These are phyloP conservation scores for Anagrus nilaparvatae DNA, from an alignment of 1,140 invertebrate genomes.

Conservation along the genomic window DNA sequence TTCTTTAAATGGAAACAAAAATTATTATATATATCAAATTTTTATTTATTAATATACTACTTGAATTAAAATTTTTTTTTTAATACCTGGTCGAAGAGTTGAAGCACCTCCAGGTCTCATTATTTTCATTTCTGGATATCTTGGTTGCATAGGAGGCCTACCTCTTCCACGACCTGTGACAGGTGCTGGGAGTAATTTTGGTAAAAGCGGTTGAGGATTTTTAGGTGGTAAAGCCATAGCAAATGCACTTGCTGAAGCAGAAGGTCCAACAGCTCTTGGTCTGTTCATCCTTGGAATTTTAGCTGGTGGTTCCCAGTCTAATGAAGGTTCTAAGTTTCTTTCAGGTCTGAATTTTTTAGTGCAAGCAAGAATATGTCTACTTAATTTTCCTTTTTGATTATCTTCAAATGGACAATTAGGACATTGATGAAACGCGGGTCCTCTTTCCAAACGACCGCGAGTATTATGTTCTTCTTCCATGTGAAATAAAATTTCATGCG, in stretches of 20 bases:
- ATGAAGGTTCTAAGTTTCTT: conserved; percentile 68
- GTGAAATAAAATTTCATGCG: conserved; percentile 82
- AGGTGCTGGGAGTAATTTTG: conserved; percentile 41
- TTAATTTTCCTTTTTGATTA: conserved; percentile 87
- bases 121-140: conserved; percentile 35
- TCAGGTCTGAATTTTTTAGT: conserved; percentile 83
- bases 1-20: conserved; percentile 22
- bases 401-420: conserved; percentile 91
- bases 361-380: conserved; percentile 79
- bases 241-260: conserved; percentile 33
- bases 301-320: conserved; percentile 85
- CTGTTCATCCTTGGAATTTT: conserved; percentile 69
- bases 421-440: conserved; percentile 82
- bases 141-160: conserved; percentile 38
- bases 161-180: conserved; percentile 35
- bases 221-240: conserved; percentile 37
- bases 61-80: too few species aligned
- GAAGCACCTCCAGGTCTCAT: conserved; percentile 31
- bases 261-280: conserved; percentile 37
- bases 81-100: conserved; percentile 29
- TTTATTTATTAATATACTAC: neutral
- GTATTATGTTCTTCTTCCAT: conserved; percentile 84
- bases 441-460: conserved; percentile 69
- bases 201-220: conserved; percentile 43
- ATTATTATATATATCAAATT: neutral